Base-by-base conservation (phyloP, 2,113 vertebrate genomes). In the Anser brachyrhynchus region DNA sequence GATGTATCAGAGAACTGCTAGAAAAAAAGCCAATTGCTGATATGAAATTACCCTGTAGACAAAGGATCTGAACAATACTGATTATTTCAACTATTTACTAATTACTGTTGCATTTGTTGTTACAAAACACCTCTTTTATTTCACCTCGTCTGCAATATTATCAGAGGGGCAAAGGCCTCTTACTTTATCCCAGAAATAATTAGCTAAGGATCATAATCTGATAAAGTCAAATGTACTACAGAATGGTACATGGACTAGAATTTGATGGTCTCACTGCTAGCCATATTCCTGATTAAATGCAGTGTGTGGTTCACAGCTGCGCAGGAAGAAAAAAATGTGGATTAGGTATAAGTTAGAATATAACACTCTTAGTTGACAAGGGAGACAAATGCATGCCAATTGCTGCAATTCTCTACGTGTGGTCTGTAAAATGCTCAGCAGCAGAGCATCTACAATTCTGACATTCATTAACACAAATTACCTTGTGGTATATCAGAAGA, bases 381-480 rank as follows among this genome's bases (percentile, higher is more conserved):
- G 41, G 43, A 91, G 75, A 96, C 11, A 87, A 92, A 96, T 51
- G 11, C 31, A 70, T 66, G 39, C 20, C 73, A 93, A 1, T 91
- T 96, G 73, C 21, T 89, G 62, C 43, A 92, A 84, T 52, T 93
- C 93, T 75, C 93, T 20, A 55, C 5, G 0, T 91, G 92, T 79
- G 82, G 78, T 89, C 90, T 83, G 85, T 71, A 94, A 97, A 95
- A 23, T 8, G 4, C 81, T 88, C 93, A 96, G 89, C 75, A 84
- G 90, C 89, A 81, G 65, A 92, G 25, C 70, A 69, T 85, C 92
- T 43, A 58, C 72, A 92, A 1, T 57, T 75, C 79, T 83, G 93
- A 96, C 90, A 94, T 75, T 96, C 55, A 89, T 96, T 96, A 97
- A 49, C 90, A 92, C 87, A 73, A 95, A 96, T 95, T 95, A 87